phyloP scores from a whole-genome alignment of 2,797 vertebrate genomes.

The Sphenodon punctatus region DNA sequence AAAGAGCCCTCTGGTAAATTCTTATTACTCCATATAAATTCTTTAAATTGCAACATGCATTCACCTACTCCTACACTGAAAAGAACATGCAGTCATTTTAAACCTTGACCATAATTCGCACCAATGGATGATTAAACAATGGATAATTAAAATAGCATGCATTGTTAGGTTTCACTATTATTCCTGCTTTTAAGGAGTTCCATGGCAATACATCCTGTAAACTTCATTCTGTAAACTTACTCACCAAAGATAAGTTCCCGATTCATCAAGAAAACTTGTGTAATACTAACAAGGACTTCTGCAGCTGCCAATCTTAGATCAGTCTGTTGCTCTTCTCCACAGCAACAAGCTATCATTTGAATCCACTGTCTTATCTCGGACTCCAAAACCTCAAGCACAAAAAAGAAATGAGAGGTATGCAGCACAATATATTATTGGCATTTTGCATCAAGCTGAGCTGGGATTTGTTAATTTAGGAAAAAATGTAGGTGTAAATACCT shows the following conservation, averaged over 20 bases:
- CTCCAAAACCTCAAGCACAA: constrained; percentile 64
- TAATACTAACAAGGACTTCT: constrained; percentile 79
- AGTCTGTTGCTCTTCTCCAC: constrained; percentile 82
- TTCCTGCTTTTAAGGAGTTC: not conserved
- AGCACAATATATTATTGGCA: fast-evolving
- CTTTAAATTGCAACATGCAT: not conserved
- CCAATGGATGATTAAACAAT: not conserved
- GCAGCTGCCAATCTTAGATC: constrained; percentile 86
- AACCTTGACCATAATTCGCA: too few relatives aligned
- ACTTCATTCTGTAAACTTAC: constrained; percentile 31
- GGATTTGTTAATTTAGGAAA: fast-evolving
- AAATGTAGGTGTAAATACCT: too few relatives aligned
- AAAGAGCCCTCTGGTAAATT: not conserved
- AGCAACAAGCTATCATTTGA: constrained; percentile 80
- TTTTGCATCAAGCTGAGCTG: not conserved
- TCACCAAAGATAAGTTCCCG: constrained; percentile 83
- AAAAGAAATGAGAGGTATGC: not conserved
- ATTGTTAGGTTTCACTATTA: not conserved
- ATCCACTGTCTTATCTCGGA: constrained; percentile 81
- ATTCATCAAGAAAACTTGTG: constrained; percentile 77
- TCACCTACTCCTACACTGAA: not conserved
- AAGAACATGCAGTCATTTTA: too few relatives aligned
- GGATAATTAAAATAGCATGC: not conserved
- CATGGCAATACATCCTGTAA: constrained; percentile 2
- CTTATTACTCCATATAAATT: not conserved